These are phyloP conservation scores for Uloborus diversus DNA, from an alignment of 1,140 invertebrate genomes.

Conservation along the genomic window DNA sequence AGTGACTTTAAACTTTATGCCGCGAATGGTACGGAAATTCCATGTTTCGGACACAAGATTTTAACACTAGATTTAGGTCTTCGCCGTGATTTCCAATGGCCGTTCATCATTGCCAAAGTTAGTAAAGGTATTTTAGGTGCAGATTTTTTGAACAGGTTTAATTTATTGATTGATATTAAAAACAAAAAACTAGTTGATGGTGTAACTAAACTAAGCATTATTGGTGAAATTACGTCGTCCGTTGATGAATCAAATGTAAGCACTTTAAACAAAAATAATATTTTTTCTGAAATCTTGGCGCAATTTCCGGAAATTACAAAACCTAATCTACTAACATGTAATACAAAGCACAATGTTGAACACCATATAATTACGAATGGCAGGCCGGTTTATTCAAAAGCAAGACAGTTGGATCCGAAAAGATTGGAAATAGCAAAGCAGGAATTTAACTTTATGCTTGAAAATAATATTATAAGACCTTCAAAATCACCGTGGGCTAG, in stretches of 20 bases:
- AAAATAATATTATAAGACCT: background rate
- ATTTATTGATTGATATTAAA: slow-evolving; percentile 11
- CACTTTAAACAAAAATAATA: background rate
- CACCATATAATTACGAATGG: no score
- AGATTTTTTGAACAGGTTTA: slow-evolving; percentile 24
- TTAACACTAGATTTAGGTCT: no score
- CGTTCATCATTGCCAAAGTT: slow-evolving; percentile 13
- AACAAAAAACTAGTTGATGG: slow-evolving; percentile 18
- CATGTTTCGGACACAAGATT: background rate
- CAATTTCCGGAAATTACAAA: background rate
- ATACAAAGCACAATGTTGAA: background rate
- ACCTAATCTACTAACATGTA: background rate
- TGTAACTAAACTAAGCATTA: slow-evolving; percentile 1
- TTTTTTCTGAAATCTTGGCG: background rate
- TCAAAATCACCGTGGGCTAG: background rate
- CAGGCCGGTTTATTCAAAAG: background rate
- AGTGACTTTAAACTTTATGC: background rate
- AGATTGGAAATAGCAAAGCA: slow-evolving; percentile 12
- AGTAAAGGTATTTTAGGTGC: slow-evolving; percentile 11
- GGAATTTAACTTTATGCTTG: slow-evolving; percentile 13
- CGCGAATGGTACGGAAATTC: slow-evolving; percentile 11
- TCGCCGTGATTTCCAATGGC: no score
- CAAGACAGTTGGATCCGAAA: slow-evolving; percentile 10
- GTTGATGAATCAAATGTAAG: background rate
- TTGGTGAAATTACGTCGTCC: background rate